phyloP scores from a whole-genome alignment of 2,113 vertebrate species.

The Symphodus melops region DNA sequence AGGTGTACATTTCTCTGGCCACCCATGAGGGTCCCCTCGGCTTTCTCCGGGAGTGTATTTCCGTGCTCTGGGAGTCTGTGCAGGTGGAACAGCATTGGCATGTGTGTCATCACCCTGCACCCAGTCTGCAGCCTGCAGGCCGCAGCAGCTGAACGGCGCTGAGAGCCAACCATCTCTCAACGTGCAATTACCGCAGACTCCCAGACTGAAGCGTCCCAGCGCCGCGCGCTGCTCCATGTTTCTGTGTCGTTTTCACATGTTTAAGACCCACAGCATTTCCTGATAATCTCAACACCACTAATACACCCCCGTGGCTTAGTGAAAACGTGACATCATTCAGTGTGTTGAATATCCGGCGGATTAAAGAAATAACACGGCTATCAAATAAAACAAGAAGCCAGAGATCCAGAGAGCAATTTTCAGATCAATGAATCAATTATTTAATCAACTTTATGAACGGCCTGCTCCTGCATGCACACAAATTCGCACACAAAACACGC shows the following conservation, averaged over 20 bases:
- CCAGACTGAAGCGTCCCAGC: conserved; percentile 35
- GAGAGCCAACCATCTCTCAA: conserved; percentile 74
- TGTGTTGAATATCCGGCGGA: conserved; percentile 4
- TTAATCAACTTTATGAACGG: too few relatives aligned
- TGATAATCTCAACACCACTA: conserved; percentile 51
- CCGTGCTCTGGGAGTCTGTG: conserved; percentile 75
- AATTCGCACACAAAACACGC: too few relatives aligned
- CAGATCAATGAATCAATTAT: background rate
- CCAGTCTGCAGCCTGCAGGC: conserved; percentile 60
- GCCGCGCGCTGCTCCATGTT: conserved; percentile 43
- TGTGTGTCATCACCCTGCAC: conserved; percentile 89
- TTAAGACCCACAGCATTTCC: conserved; percentile 46
- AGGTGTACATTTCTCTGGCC: conserved; percentile 79
- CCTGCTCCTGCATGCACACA: too few relatives aligned
- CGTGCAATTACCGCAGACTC: conserved; percentile 69
- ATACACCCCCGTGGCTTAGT: conserved; percentile 29
- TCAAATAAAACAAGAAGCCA: conserved; percentile 2
- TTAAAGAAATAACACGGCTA: conserved; percentile 7
- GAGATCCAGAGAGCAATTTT: background rate
- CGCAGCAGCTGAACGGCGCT: conserved; percentile 70
- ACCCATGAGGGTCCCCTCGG: conserved; percentile 85
- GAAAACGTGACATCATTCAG: conserved; percentile 49
- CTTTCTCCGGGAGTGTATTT: conserved; percentile 78
- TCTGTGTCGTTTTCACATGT: conserved; percentile 56
- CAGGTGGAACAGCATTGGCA: conserved; percentile 89